Conservation (phyloP, 2,797 vertebrate species). For the Acropternis orthonyx region DNA sequence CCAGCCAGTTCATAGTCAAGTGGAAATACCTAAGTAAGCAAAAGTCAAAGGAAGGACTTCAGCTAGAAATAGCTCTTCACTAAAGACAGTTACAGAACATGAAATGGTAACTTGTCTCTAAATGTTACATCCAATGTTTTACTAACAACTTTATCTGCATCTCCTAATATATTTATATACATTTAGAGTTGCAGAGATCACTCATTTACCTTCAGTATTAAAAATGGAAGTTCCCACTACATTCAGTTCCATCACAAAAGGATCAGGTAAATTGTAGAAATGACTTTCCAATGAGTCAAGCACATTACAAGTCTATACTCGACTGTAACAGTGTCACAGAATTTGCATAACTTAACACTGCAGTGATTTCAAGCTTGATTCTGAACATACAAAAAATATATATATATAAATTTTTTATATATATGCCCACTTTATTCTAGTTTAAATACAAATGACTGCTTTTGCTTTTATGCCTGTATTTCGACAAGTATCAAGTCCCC, state of each 20-base stretch:
- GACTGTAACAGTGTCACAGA: neutral
- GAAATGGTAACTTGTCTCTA: neutral
- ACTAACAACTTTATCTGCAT: neutral
- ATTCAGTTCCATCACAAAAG: neutral
- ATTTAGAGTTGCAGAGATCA: neutral
- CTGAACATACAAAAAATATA: neutral
- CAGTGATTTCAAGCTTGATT: neutral
- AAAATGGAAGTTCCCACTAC: neutral
- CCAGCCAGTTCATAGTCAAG: slow-evolving; percentile 62
- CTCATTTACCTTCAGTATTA: neutral
- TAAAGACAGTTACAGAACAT: neutral
- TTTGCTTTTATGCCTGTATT: neutral
- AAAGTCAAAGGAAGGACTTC: slow-evolving; percentile 67
- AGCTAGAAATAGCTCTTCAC: slow-evolving; percentile 71
- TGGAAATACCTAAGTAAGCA: slow-evolving; percentile 75
- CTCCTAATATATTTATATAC: neutral
- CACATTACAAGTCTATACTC: neutral
- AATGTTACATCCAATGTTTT: neutral
- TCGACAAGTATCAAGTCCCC: neutral
- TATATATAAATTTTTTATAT: no score
- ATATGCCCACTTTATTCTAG: neutral
- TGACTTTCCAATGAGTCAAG: accelerated
- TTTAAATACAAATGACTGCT: neutral
- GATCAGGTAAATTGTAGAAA: neutral
- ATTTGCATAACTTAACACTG: neutral